Percentiles rank a stretch among this genome's conserved stretches.
Conservation (phyloP, 2,113 vertebrate genomes). For the Riparia riparia region DNA sequence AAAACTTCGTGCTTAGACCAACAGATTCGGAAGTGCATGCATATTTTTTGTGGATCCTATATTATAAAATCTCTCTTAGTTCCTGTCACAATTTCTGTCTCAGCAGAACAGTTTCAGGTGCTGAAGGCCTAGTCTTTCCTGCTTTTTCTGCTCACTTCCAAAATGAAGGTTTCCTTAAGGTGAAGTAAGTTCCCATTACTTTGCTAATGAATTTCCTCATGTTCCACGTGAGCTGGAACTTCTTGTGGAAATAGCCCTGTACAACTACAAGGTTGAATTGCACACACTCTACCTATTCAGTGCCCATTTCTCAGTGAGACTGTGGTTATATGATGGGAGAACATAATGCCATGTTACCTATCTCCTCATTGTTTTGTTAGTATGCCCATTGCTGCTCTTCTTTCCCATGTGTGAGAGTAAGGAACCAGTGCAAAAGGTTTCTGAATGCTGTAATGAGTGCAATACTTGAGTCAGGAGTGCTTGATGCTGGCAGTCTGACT, state of each 20-base stretch:
- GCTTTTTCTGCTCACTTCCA: not conserved
- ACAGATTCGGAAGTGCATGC: not conserved
- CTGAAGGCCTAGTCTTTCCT: not conserved
- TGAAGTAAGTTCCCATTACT: not conserved
- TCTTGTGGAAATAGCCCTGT: not conserved
- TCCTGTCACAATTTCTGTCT: not conserved
- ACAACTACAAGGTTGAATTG: not conserved
- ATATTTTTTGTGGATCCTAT: not conserved
- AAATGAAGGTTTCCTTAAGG: not conserved
- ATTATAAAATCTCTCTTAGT: not conserved
- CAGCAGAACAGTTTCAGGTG: not conserved
- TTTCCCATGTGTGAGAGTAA: not conserved
- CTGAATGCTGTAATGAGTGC: not conserved
- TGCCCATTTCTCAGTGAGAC: not conserved
- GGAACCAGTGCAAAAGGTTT: not conserved
- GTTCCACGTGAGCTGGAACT: not conserved
- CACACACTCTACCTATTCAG: not conserved
- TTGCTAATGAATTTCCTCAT: not conserved
- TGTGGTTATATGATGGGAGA: not conserved
- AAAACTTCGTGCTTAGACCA: not conserved
- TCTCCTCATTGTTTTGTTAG: not conserved
- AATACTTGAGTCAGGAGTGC: not conserved
- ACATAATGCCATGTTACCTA: not conserved
- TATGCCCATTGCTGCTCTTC: not conserved
- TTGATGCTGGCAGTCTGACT: not conserved